These are phyloP conservation scores for Anomalospiza imberbis DNA, from an alignment of 2,797 vertebrate genomes.

Conservation along the genomic window DNA sequence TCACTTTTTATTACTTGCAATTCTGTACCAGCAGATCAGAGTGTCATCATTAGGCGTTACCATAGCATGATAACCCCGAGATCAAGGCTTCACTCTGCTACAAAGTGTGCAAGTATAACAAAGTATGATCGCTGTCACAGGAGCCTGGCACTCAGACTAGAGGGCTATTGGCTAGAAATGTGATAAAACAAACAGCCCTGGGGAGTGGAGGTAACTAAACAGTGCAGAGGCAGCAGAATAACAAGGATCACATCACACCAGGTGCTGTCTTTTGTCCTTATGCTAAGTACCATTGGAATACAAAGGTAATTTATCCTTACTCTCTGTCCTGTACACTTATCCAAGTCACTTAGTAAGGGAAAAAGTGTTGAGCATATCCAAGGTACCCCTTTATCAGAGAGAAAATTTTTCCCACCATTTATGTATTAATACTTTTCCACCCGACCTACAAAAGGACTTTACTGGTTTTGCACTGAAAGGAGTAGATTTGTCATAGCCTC, in stretches of 20 bases:
- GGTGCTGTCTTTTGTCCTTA: neutral
- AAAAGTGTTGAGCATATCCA: neutral
- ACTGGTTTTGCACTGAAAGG: neutral
- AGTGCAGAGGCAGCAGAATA: neutral
- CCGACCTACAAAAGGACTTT: neutral
- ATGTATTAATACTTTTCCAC: neutral
- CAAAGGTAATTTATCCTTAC: neutral
- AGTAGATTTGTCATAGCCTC: neutral
- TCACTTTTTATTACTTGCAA: neutral
- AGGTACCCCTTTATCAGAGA: neutral
- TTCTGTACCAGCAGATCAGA: neutral
- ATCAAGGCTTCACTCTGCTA: neutral
- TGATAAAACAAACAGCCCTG: neutral
- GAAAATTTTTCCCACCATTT: neutral
- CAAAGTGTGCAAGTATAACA: neutral
- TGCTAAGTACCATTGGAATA: neutral
- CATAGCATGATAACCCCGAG: neutral
- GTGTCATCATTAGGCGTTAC: neutral
- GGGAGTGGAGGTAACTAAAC: neutral
- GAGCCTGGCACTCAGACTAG: neutral
- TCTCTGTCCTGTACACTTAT: neutral
- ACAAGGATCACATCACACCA: neutral
- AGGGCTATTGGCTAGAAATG: neutral
- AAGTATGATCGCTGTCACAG: neutral
- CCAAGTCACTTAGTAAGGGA: neutral